A percentile compares a stretch with the other conserved stretches of the same genome.
These are phyloP conservation scores for Stegastes partitus DNA, from an alignment of 2,113 vertebrate species.

Conservation along the genomic window DNA sequence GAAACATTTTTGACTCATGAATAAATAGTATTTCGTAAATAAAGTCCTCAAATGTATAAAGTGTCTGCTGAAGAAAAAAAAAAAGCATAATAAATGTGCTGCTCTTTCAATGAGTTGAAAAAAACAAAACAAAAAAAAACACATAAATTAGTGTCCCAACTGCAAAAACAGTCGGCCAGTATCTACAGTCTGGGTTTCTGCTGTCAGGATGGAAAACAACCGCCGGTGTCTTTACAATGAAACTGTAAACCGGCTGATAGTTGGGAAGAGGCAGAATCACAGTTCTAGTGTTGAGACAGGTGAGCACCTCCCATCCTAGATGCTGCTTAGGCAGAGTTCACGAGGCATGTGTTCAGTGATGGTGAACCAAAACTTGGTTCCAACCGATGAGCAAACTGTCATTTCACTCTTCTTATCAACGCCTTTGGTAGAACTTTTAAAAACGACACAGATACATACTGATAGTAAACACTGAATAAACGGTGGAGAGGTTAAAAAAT, in stretches of 20 bases:
- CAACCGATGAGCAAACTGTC: too few relatives aligned
- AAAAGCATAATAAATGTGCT: neutral
- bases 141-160: neutral
- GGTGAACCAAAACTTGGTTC: too few relatives aligned
- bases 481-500: too few relatives aligned
- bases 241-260: neutral
- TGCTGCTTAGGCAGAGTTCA: slow-evolving; percentile 14
- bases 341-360: neutral
- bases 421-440: too few relatives aligned
- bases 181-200: neutral
- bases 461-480: too few relatives aligned
- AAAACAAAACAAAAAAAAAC: neutral
- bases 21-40: slow-evolving; percentile 45
- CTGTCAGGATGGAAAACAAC: neutral
- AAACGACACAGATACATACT: too few relatives aligned
- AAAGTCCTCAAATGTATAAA: slow-evolving; percentile 30
- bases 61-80: neutral
- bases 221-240: neutral
- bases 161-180: neutral
- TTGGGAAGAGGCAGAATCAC: neutral
- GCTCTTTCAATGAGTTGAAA: too few relatives aligned
- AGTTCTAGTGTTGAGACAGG: neutral
- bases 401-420: too few relatives aligned
- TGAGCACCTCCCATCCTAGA: neutral
- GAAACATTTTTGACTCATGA: neutral